Base-by-base conservation (phyloP, 2,888 invertebrate genomes). In the Lissonota sp. region DNA sequence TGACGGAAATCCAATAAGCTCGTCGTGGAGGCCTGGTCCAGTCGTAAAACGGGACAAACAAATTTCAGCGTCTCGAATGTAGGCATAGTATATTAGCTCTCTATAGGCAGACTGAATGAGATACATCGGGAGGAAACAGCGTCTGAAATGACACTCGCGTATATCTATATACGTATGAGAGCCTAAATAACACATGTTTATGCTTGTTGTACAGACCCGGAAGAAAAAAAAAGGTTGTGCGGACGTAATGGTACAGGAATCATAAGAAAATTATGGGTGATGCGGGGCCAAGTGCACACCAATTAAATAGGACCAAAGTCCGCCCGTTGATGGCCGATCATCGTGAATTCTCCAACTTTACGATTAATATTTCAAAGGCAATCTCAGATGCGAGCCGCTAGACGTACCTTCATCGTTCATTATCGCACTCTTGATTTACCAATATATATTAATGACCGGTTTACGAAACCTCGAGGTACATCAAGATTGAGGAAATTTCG, bases 31-130 rank as follows among this genome's bases (percentile, higher is more conserved):
- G 88, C 86, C 89, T 90, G 91, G 87, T 85, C 86, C 87, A 84
- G 88, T 90, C 92, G 89, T 92, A 92, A 92, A 92, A 91, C 88
- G 88, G 82, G 86, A 89, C 92, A 92, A 92, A 92, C 92, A 92
- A 92, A 92, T 92, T 92, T 91, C 89, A 87, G 49, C 55, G 64
- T 42, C 40, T 6, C 58, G 46, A 10, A 16, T 14, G 57, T 74
- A 51, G 53, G 58, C 46, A 72, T 12, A 26, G 57, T 73, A 77
- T 77, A 76, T 77, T 63, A 57, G 57, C 26, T 67, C 62, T 58
- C 26, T 26, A 26, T 26, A 26, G 26, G 26, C 26, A 55, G 63
- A 73, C 53, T 44, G 39, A 37, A 62, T 37, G 58, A 49, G 8
- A 16, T 58, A 63, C 37, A 76, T 6, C 46, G 63, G 46, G 8